Evolutionary conservation across 1,140 invertebrate genomes (phyloP).

Genomic region (Drosophila kikkawai): DNA sequence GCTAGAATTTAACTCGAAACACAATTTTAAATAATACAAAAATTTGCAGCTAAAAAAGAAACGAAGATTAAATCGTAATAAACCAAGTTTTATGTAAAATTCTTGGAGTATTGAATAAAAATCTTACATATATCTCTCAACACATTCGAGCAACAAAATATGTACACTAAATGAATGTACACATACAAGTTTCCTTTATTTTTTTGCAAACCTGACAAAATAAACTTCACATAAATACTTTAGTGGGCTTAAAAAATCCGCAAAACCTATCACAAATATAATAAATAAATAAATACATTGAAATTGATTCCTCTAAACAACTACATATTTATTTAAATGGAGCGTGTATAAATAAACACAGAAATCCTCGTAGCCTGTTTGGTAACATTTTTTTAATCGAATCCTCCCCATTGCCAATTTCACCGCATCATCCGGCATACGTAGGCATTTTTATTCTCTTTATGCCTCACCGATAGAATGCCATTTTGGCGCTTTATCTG

Average conservation of each 20-base stretch:
- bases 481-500: conserved; percentile 41
- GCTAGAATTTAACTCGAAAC: background rate
- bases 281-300: background rate
- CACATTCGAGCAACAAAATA: background rate
- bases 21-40: background rate
- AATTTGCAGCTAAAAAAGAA: background rate
- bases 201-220: background rate
- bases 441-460: conserved; percentile 9
- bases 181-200: background rate
- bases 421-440: background rate
- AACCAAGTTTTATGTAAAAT: background rate
- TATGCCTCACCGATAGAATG: conserved; percentile 9
- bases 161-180: background rate
- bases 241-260: background rate
- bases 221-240: conserved; percentile 2
- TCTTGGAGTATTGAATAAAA: background rate
- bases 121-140: background rate
- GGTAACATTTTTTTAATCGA: background rate
- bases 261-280: background rate
- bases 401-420: background rate
- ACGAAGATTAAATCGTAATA: background rate
- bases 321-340: conserved; percentile 1
- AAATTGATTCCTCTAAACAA: conserved; percentile 5
- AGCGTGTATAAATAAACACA: background rate
- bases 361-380: background rate